Percentiles rank a stretch among this genome's conserved stretches.
These are phyloP conservation scores for Butorides virescens DNA, from an alignment of 2,113 vertebrate genomes.

Conservation along the genomic window DNA sequence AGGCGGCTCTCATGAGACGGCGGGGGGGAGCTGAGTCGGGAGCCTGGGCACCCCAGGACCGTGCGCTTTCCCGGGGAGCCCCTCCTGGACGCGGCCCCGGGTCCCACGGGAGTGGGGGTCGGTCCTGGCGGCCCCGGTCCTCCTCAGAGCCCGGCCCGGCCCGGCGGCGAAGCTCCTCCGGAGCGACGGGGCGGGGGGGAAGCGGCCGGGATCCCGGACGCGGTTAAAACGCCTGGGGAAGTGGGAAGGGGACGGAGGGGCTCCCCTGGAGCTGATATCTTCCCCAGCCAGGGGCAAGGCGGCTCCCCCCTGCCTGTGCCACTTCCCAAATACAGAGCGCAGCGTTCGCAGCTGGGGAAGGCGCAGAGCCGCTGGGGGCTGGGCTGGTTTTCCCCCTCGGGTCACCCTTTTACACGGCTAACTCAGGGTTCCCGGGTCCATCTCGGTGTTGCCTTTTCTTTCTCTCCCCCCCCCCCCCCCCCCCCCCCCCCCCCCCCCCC, in stretches of 20 bases:
- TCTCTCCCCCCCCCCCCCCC: background rate
- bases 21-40: background rate
- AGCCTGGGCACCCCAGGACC: background rate
- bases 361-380: background rate
- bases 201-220: background rate
- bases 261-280: background rate
- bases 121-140: background rate
- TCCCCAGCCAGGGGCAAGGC: background rate
- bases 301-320: background rate
- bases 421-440: background rate
- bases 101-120: background rate
- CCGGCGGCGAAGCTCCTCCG: background rate
- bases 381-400: background rate
- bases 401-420: background rate
- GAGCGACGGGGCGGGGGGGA: background rate
- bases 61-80: background rate
- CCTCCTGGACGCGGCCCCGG: accelerated
- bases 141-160: background rate
- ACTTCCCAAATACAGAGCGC: background rate
- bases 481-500: background rate
- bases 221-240: background rate
- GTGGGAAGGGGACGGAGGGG: background rate
- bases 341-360: background rate
- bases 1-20: background rate
- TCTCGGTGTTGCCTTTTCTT: background rate